Evolutionary conservation across 2,113 vertebrate genomes (phyloP).

Genomic region (Ptyas mucosa): DNA sequence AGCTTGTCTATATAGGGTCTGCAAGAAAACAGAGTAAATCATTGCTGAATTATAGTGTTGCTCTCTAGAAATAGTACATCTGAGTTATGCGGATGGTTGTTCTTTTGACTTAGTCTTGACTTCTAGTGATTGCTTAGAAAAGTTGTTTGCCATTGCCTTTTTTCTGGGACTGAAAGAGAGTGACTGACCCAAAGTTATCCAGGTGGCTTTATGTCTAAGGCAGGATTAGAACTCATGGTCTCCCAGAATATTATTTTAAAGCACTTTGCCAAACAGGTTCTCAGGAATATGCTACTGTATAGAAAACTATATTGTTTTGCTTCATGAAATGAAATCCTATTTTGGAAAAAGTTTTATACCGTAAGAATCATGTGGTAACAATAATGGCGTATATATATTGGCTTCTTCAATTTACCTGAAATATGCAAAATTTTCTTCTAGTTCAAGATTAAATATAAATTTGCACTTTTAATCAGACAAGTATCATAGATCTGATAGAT

Average conservation of each 20-base stretch:
- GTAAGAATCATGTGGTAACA: neutral
- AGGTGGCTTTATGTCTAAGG: neutral
- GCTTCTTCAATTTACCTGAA: neutral
- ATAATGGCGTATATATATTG: neutral
- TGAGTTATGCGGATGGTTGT: neutral
- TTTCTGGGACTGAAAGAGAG: neutral
- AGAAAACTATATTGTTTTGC: neutral
- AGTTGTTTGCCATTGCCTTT: neutral
- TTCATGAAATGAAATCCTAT: neutral
- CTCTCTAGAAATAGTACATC: neutral
- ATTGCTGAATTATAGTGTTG: neutral
- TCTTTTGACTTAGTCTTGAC: neutral
- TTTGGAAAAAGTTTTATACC: neutral
- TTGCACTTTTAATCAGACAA: neutral
- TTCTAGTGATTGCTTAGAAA: neutral
- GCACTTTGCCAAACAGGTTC: neutral
- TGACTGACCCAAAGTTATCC: neutral
- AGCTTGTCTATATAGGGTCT: neutral
- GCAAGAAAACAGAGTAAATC: neutral
- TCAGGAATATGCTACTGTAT: neutral
- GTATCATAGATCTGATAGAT: neutral
- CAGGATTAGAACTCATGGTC: neutral
- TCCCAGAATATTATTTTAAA: neutral
- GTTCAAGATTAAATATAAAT: neutral
- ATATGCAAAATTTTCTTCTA: neutral